Base-by-base conservation (phyloP, 92 coral and sea anemone species). In the Porites evermanni region DNA sequence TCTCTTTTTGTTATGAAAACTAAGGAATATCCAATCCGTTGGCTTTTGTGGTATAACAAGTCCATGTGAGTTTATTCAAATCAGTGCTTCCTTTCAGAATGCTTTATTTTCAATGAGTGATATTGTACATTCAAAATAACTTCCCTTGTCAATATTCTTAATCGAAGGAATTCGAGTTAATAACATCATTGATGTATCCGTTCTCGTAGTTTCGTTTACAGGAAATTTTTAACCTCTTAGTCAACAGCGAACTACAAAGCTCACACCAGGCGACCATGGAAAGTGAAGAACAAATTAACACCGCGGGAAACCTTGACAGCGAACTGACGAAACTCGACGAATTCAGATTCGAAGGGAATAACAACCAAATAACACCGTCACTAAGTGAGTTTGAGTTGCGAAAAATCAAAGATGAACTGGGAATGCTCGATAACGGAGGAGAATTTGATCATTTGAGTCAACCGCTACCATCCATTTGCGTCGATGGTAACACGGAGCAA, bases 351-450 rank as follows among this genome's bases (percentile, higher is more conserved):
- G 69, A 77, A 16, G 77, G 78, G 76, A 85, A 87, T 75, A 88
- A 79, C 26, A 79, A 78, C 56, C 88, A 86, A 68, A 79, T 81
- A 69, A 17, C 80, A 19, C 82, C 90, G 53, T 78, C 96, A 51
- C 79, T 91, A 86, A 84, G 93, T 38, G 98, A 95, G 11, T 89
- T 93, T 67, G 95, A 95, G 69, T 88, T 95, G 12, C 89, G 86
- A 64, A 84, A 91, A 59, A 94, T 95, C 82, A 92, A 93, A 68
- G 90, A 93, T 80, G 98, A 95, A 70, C 86, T 95, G 72, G 94
- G 96, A 19, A 56, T 93, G 84, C 88, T 90, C 61, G 95, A 92
- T 70, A 82, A 74, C 72, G 80, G 87, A 60, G 70, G 66, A 12
- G 81, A 85, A 18, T 69, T 80, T 83, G 82, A 78, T 21, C 75